Conservation (phyloP, 2,113 vertebrate species). For the Motacilla tschutschensis region DNA sequence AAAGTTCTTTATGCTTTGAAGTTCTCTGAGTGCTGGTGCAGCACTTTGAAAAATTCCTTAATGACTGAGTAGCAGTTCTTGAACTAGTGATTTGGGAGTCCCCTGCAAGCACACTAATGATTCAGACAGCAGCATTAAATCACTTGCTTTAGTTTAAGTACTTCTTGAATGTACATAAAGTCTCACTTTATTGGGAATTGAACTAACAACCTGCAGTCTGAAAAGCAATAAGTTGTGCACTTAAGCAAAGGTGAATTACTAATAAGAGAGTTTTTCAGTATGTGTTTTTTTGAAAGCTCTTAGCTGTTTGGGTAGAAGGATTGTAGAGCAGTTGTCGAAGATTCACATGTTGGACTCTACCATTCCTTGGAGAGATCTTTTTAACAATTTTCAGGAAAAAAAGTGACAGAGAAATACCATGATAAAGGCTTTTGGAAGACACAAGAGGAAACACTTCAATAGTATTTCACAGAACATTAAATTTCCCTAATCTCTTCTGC, state of each 20-base stretch:
- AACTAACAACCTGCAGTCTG: constrained; percentile 30
- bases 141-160: constrained; percentile 47
- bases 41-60: constrained; percentile 44
- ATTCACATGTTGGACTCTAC: not conserved
- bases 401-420: not conserved
- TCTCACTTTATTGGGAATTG: constrained; percentile 32
- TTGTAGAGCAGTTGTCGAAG: not conserved
- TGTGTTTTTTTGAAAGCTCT: not conserved
- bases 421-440: not conserved
- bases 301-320: not conserved
- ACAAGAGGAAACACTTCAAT: not conserved
- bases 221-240: not conserved
- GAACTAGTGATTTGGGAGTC: constrained; percentile 42
- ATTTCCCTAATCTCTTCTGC: not conserved
- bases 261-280: not conserved
- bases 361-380: not conserved
- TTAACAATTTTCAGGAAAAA: not conserved
- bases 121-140: constrained; percentile 46
- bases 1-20: constrained; percentile 7
- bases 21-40: constrained; percentile 32
- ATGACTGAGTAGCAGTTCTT: constrained; percentile 9
- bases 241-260: constrained; percentile 33
- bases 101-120: constrained; percentile 37
- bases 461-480: not conserved
- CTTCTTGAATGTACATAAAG: constrained; percentile 21